Base-by-base conservation (phyloP, 1,140 invertebrate species). In the Lethrus apterus region DNA sequence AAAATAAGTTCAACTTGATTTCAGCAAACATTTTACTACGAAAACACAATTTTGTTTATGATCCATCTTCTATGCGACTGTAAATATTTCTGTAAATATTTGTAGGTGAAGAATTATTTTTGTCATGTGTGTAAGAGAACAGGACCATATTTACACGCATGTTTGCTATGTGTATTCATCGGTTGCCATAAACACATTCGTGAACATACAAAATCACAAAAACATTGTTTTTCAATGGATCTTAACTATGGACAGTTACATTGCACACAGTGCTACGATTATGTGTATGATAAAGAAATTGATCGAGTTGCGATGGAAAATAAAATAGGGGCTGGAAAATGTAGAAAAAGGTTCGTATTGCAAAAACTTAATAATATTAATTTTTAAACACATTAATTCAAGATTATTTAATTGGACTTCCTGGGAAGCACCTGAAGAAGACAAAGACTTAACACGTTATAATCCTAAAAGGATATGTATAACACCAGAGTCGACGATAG, bases 201-300 rank as follows among this genome's bases (percentile, higher is more conserved):
- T 58, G 82, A 89, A 40, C 92, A 95, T 74, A 79, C 81, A 21
- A 81, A 80, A 61, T 72, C 73, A 8, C 33, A 32, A 17, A 84
- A 85, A 61, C 90, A 94, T 70, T 78, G 79, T 60, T 71, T 94
- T 54, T 82, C 89, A 46, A 75, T 96, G 48, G 93, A 97, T 64
- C 68, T 96, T 10, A 78, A 77, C 23, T 91, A 90, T 68, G 93
- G 93, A 32, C 84, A 89, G 61, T 75, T 97, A n/a, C 85, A 85
- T 66, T 98, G 94, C 71, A 83, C 84, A 64, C 78, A 83, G 64
- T 98, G 94, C 66, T 76, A 80, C 36, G 93, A 97, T 68, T 95
- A 94, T 66, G 84, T 96, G 7, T 66, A 66, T 44, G 62, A 66
- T 50, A 26, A 51, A 4, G 61, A 62, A 38, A 48, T 68, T 10